Conservation (phyloP, 2,113 vertebrate genomes). For the Silurus asotus region DNA sequence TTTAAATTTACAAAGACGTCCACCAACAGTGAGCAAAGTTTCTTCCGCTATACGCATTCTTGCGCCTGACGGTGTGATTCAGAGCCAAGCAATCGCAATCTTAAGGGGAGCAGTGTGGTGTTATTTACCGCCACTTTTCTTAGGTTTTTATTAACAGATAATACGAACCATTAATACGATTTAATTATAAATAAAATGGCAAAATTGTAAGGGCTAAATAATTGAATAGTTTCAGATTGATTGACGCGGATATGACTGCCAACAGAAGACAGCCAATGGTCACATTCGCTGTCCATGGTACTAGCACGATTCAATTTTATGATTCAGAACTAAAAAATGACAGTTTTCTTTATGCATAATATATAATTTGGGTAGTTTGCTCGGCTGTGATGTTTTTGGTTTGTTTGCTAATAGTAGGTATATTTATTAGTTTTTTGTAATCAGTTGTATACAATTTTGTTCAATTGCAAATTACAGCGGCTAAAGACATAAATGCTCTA, state of each 20-base stretch:
- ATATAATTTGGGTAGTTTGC: no score
- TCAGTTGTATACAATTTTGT: neutral
- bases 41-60: neutral
- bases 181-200: no score
- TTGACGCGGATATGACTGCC: neutral
- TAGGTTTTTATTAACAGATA: conserved; percentile 29
- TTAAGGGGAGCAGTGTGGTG: neutral
- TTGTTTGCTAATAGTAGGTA: neutral
- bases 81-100: neutral
- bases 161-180: conserved; percentile 43
- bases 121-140: neutral
- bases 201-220: no score
- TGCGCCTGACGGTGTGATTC: neutral
- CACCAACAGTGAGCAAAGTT: neutral
- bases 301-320: neutral
- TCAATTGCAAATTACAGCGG: neutral
- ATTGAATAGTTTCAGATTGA: no score
- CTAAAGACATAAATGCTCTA: neutral
- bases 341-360: no score
- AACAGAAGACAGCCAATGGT: neutral
- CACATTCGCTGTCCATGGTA: conserved; percentile 17
- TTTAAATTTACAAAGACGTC: neutral
- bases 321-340: no score
- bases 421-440: neutral
- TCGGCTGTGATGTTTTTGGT: no score